phyloP scores from a whole-genome alignment of 2,797 vertebrate species.

The Valencia hispanica region DNA sequence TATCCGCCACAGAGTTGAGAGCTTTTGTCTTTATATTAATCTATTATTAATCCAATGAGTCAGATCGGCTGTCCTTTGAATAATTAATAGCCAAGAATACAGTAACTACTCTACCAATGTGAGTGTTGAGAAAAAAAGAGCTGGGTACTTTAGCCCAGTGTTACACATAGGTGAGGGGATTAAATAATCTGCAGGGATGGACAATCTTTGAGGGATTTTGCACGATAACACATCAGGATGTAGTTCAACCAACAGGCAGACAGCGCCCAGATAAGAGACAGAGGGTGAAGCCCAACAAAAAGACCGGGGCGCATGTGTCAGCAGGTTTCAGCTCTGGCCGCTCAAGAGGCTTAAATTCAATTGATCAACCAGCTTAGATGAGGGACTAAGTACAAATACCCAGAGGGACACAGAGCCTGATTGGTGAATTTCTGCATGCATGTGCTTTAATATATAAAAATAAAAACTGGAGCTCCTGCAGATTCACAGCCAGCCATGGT shows the following conservation, averaged over 20 bases:
- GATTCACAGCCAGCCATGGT: background rate
- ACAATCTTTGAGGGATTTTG: constrained; percentile 11
- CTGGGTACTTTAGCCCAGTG: background rate
- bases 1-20: constrained; percentile 43
- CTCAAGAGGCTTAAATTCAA: constrained; percentile 85
- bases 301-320: constrained; percentile 80
- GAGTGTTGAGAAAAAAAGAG: constrained; percentile 1
- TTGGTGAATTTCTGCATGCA: constrained; percentile 55
- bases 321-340: constrained; percentile 79
- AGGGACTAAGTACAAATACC: constrained; percentile 74
- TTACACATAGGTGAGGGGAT: constrained; percentile 10
- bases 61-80: constrained; percentile 64
- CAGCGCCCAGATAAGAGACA: constrained; percentile 35
- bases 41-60: constrained; percentile 70
- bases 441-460: constrained; percentile 7
- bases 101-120: constrained; percentile 28
- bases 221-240: constrained; percentile 23
- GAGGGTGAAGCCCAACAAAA: constrained; percentile 72
- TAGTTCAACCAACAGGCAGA: constrained; percentile 25
- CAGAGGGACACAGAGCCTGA: constrained; percentile 60
- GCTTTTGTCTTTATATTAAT: constrained; percentile 62
- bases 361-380: constrained; percentile 83
- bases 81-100: constrained; percentile 53
- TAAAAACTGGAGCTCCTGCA: background rate
- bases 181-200: constrained; percentile 16